Percentiles rank a stretch among this genome's conserved stretches.
Evolutionary conservation across 2,113 vertebrate genomes (phyloP).

Genomic region (Microtus montanus): DNA sequence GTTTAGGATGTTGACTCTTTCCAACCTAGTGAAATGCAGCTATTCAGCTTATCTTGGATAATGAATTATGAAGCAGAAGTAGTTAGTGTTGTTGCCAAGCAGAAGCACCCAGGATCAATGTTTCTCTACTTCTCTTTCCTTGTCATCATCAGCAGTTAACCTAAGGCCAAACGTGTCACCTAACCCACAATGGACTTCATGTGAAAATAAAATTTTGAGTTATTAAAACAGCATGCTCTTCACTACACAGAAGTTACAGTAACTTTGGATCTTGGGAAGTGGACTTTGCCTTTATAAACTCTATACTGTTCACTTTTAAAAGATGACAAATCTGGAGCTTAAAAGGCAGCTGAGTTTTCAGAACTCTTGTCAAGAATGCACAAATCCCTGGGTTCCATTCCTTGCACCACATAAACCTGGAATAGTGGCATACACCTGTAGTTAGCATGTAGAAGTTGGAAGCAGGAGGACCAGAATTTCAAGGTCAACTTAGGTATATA

Average conservation of each 20-base stretch:
- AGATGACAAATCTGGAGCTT: neutral
- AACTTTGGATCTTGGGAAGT: neutral
- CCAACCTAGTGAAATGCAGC: neutral
- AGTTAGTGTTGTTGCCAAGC: neutral
- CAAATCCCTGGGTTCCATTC: no score
- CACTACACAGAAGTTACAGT: neutral
- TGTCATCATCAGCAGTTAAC: neutral
- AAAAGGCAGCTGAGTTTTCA: neutral
- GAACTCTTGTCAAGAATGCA: neutral
- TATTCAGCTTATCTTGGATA: neutral
- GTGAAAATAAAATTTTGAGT: neutral
- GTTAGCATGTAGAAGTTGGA: neutral
- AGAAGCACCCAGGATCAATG: neutral
- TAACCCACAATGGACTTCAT: neutral
- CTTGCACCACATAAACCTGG: neutral
- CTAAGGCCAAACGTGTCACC: neutral
- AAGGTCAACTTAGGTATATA: neutral
- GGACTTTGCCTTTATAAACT: neutral
- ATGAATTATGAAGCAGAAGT: neutral
- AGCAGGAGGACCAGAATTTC: no score
- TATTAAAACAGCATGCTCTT: neutral
- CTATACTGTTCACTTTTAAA: neutral
- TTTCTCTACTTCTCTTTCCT: neutral
- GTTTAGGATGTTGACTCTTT: neutral
- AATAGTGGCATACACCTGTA: no score